Conservation (phyloP, 2,797 vertebrate species). For the Anniella stebbinsi region DNA sequence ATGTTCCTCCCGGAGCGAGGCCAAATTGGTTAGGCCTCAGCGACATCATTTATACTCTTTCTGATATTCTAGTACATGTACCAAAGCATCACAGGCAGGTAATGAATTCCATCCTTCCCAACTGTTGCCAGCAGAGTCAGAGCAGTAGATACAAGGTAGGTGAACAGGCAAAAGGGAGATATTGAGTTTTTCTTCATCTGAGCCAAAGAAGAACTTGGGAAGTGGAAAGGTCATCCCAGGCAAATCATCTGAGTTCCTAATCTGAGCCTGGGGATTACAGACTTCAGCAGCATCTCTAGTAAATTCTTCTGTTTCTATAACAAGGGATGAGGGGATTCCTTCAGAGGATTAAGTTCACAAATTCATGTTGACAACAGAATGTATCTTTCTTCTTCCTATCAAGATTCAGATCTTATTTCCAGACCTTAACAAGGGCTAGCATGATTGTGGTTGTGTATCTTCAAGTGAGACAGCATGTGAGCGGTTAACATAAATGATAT, state of each 20-base stretch:
- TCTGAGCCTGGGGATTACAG: not conserved
- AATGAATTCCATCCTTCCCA: not conserved
- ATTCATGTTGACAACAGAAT: not conserved
- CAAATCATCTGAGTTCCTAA: not conserved
- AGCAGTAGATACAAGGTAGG: not conserved
- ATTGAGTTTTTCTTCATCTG: not conserved
- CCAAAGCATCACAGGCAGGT: too few species aligned
- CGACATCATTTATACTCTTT: too few species aligned
- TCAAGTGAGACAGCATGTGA: too few species aligned
- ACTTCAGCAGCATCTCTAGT: not conserved
- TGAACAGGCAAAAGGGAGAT: not conserved
- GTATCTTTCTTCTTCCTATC: not conserved
- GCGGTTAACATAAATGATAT: not conserved
- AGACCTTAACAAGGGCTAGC: not conserved
- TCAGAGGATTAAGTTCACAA: not conserved
- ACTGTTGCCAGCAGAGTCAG: not conserved
- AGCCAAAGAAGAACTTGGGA: not conserved
- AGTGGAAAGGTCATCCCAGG: not conserved
- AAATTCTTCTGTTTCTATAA: not conserved
- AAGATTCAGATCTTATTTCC: not conserved
- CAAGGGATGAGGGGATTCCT: not conserved
- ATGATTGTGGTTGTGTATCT: not conserved
- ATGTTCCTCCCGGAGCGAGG: too few species aligned
- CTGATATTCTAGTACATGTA: too few species aligned
- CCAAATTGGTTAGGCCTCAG: too few species aligned